These are phyloP conservation scores for Drosophila rubida DNA, from an alignment of 2,888 invertebrate genomes.

Conservation along the genomic window DNA sequence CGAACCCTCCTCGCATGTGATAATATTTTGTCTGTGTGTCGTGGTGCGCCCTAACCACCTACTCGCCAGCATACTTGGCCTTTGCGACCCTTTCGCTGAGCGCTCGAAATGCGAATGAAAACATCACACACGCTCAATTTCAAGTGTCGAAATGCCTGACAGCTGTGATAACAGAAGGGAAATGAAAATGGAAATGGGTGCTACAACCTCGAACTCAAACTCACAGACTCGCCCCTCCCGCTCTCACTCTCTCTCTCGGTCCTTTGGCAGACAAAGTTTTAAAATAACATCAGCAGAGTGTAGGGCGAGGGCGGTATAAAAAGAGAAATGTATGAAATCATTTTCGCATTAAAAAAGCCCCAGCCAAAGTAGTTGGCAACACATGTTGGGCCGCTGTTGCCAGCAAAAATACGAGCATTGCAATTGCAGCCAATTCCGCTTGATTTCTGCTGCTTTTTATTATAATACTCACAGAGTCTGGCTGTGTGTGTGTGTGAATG, in stretches of 20 bases:
- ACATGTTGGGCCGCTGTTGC: constrained; percentile 56
- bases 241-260: constrained; percentile 13
- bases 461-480: constrained; percentile 29
- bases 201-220: constrained; percentile 5
- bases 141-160: constrained; percentile 75
- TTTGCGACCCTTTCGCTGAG: constrained; percentile 24
- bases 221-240: not conserved
- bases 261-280: constrained; percentile 54
- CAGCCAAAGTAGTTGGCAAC: constrained; percentile 51
- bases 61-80: constrained; percentile 18
- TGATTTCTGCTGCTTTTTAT: constrained; percentile 43
- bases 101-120: constrained; percentile 51
- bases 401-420: constrained; percentile 50
- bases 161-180: constrained; percentile 75
- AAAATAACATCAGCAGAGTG: constrained; percentile 51
- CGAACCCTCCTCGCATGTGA: constrained; percentile 39
- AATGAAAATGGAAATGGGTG: constrained; percentile 37
- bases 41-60: constrained; percentile 40
- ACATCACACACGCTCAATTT: constrained; percentile 72
- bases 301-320: not conserved
- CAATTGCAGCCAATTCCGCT: constrained; percentile 65
- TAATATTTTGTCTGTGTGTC: constrained; percentile 42
- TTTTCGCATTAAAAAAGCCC: constrained; percentile 66
- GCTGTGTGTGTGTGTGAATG: constrained; percentile 12
- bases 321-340: constrained; percentile 58